A percentile compares a stretch with the other conserved stretches of the same genome.
Evolutionary conservation across 2,113 vertebrate genomes (phyloP).

Genomic region (Cynopterus brachyotis): DNA sequence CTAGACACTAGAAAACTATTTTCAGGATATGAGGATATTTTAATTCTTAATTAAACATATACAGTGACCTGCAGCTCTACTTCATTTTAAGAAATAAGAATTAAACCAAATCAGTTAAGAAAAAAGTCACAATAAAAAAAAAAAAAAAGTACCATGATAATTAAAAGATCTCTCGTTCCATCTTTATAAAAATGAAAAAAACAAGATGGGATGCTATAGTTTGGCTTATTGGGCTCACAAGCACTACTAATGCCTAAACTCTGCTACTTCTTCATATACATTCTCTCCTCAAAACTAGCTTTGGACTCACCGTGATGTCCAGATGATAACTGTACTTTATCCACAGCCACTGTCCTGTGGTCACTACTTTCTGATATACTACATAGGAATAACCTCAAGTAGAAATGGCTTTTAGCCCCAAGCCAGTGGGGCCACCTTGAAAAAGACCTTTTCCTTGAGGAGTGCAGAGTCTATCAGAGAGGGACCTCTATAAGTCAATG

Average conservation of each 20-base stretch:
- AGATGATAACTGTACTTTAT: background rate
- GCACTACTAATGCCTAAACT: background rate
- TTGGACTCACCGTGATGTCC: background rate
- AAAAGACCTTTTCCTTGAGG: background rate
- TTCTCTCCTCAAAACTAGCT: background rate
- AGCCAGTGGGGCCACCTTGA: background rate
- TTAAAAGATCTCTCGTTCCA: background rate
- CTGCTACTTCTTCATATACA: background rate
- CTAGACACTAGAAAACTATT: background rate
- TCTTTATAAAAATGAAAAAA: background rate
- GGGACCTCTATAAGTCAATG: background rate
- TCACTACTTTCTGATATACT: background rate
- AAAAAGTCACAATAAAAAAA: background rate
- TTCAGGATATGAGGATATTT: background rate
- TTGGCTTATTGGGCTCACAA: background rate
- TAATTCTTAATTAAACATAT: background rate
- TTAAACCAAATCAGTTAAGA: background rate
- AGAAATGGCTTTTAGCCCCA: background rate
- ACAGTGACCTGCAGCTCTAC: background rate
- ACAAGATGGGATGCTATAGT: background rate
- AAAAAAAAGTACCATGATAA: background rate
- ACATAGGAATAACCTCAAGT: background rate
- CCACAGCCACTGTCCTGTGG: background rate
- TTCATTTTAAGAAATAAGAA: slow-evolving; percentile 9
- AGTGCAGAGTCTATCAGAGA: background rate